Percentiles rank a stretch among this genome's conserved stretches.
These are phyloP conservation scores for Conops quadrifasciatus DNA, from an alignment of 2,888 invertebrate genomes.

Conservation along the genomic window DNA sequence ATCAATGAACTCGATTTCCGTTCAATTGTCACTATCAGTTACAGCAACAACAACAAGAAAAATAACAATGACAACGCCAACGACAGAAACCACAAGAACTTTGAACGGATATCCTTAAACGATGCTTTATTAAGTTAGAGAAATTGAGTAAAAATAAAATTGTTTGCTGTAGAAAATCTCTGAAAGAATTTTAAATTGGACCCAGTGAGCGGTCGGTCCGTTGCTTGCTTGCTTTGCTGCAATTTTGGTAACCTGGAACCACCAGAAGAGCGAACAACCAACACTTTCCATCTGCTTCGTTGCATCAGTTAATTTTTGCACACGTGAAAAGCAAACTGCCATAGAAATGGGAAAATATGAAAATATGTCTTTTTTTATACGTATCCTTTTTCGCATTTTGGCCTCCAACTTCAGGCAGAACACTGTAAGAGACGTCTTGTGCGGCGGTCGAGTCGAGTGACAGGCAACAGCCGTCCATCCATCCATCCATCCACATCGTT, in stretches of 20 bases:
- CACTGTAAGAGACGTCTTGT: conserved; percentile 6
- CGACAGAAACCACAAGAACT: background rate
- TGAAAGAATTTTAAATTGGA: background rate
- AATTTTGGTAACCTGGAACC: too few species aligned
- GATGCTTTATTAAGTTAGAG: background rate
- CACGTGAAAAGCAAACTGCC: too few species aligned
- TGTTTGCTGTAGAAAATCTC: background rate
- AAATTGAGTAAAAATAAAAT: background rate
- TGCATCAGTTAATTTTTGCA: too few species aligned
- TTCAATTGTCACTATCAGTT: background rate
- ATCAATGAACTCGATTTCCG: background rate
- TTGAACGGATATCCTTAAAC: background rate
- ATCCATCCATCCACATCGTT: conserved; percentile 14
- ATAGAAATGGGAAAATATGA: too few species aligned
- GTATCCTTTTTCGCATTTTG: background rate
- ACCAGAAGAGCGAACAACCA: too few species aligned
- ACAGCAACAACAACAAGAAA: background rate
- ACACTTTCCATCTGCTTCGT: too few species aligned
- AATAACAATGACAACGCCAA: background rate
- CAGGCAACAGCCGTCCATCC: too few species aligned
- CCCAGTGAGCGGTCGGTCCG: too few species aligned
- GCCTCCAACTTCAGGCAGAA: conserved; percentile 9
- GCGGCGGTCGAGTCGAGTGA: conserved; percentile 17
- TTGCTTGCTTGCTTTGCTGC: too few species aligned
- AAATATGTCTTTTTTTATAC: too few species aligned